These are phyloP conservation scores for Ibycter americanus DNA, from an alignment of 2,797 vertebrate species.

Conservation along the genomic window DNA sequence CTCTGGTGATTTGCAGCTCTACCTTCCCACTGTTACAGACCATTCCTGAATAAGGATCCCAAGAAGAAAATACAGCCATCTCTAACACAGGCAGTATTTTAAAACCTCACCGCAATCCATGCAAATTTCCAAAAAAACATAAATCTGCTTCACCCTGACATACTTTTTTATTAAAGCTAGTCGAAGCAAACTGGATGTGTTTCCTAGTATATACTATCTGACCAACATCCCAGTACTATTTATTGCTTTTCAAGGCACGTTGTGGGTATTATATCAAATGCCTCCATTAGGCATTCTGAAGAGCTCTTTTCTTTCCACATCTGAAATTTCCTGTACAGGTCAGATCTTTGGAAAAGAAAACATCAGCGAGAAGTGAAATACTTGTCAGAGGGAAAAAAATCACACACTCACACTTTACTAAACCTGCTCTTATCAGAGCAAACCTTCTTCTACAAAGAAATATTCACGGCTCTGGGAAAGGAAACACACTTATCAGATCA, in stretches of 20 bases:
- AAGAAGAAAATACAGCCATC: not conserved
- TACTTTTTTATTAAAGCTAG: not conserved
- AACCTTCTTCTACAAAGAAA: slow-evolving; percentile 23
- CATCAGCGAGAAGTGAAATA: not conserved
- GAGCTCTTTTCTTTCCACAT: not conserved
- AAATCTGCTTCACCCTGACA: not conserved
- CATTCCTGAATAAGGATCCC: not conserved
- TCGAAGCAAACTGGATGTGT: not conserved
- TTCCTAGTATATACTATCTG: not conserved
- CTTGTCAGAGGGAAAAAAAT: not conserved
- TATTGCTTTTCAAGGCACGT: not conserved
- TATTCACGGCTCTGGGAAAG: slow-evolving; percentile 26
- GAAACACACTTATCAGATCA: slow-evolving; percentile 60
- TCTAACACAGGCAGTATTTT: not conserved
- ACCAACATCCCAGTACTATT: not conserved
- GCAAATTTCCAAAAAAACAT: not conserved
- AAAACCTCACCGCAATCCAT: not conserved
- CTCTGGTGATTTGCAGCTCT: not conserved
- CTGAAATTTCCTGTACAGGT: not conserved
- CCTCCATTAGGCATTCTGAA: not conserved
- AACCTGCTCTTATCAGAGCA: slow-evolving; percentile 32
- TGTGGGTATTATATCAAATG: not conserved
- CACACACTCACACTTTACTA: not conserved
- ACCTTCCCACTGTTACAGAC: not conserved
- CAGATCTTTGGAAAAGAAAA: slow-evolving; percentile 22